Evolutionary conservation across 2,797 vertebrate species (phyloP), one percentile per base, ranked within the genome.

Genomic region (Adelosebastes latens): DNA sequence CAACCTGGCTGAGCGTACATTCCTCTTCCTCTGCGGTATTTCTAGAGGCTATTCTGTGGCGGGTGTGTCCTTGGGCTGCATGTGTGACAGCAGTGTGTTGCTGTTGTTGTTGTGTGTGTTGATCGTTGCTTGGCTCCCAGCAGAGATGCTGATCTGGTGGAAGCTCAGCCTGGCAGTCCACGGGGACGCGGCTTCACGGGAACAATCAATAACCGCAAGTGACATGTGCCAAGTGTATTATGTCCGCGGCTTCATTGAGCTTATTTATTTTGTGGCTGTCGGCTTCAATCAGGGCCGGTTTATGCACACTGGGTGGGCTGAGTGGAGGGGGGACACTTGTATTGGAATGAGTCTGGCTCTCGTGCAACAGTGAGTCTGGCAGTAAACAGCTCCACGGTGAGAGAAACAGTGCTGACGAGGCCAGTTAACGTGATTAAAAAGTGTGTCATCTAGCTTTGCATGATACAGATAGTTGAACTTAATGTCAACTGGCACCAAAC

Each of bases 181-280:
- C 69, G 1, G 34, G 69, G 91, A 93, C 39, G 73, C n/a, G 20
- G 73, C 88, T 90, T 91, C 75, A 91, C 36, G 20, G 63, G 36
- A 67, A 27, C 81, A 66, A 94, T 95, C 89, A 90, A 92, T 94
- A 94, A 96, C 90, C 22, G 27, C 72, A 91, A 92, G 69, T 84
- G 90, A 94, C 92, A 84, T 81, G 87, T 93, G 93, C 90, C 93
- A 94, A 95, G 91, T 88, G 82, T 93, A 90, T 94, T 95, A 95
- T 93, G 94, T 91, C 87, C 81, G 77, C 65, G 64, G 86, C 89
- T 93, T 92, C 80, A 93, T 93, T 92, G 93, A 95, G 89, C 89
- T 88, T 85, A 95, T 93, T 95, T 96, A 94, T 88, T 94, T 94
- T 92, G 93, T 83, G 95, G 86, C 91, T 94, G 91, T 92, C 92